Evolutionary conservation across 2,797 vertebrate species (phyloP).

Genomic region (Podarcis lilfordi): DNA sequence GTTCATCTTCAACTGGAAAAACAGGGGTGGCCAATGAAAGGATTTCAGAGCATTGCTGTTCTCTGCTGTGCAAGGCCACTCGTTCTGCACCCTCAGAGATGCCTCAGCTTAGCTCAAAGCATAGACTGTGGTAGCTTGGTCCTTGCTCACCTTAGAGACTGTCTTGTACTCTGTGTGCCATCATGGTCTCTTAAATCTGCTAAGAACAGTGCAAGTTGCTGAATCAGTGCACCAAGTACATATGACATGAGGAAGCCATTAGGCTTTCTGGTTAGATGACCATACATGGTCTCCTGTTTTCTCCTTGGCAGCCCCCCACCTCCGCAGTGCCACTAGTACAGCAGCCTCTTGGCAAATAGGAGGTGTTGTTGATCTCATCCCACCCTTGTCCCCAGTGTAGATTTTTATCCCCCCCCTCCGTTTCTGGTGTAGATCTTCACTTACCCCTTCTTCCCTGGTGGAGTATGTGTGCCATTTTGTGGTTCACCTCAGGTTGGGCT

Average conservation of each 20-base stretch:
- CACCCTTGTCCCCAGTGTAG: too few relatives aligned
- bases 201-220: not conserved
- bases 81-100: not conserved
- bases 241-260: not conserved
- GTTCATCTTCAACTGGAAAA: constrained; percentile 30
- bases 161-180: not conserved
- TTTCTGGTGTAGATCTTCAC: too few relatives aligned
- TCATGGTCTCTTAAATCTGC: not conserved
- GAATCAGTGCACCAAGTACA: not conserved
- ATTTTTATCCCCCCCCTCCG: too few relatives aligned
- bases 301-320: too few relatives aligned
- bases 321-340: too few relatives aligned
- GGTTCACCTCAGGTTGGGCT: too few relatives aligned
- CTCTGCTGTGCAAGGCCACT: not conserved
- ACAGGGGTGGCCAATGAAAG: constrained; percentile 26
- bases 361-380: too few relatives aligned
- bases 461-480: too few relatives aligned
- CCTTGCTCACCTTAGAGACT: not conserved
- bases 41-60: constrained; percentile 41
- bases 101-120: not conserved
- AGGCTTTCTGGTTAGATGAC: not conserved
- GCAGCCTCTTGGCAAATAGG: too few relatives aligned
- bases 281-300: not conserved
- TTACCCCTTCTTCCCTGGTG: too few relatives aligned
- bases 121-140: not conserved